Conservation (phyloP, 2,113 vertebrate species). For the Balaenoptera acutorostrata region DNA sequence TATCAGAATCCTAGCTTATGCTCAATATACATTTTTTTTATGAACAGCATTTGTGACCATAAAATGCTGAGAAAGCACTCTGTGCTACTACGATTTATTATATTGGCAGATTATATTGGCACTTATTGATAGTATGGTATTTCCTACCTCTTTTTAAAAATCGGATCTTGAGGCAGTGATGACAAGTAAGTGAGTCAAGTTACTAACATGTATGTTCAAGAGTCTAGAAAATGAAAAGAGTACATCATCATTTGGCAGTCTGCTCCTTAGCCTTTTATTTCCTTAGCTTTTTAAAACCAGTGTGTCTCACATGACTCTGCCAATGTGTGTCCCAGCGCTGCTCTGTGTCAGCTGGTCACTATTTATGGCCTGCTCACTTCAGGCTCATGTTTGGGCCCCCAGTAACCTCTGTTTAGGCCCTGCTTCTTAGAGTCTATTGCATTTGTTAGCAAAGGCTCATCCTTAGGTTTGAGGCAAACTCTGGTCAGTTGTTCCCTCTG, state of each 20-base stretch:
- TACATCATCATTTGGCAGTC: not conserved
- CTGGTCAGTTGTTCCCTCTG: not conserved
- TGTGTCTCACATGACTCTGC: not conserved
- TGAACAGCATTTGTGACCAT: not conserved
- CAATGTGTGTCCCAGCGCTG: not conserved
- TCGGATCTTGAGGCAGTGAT: not conserved
- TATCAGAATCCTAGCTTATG: not conserved
- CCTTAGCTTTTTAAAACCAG: not conserved
- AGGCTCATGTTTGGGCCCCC: not conserved
- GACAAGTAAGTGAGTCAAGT: not conserved
- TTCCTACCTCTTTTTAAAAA: not conserved
- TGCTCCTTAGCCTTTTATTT: not conserved
- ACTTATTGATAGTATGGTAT: not conserved
- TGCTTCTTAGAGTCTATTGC: not conserved
- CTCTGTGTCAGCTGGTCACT: not conserved
- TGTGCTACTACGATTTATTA: not conserved
- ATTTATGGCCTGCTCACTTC: not conserved
- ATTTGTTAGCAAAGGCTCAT: not conserved
- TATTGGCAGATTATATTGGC: not conserved
- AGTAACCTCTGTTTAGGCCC: not conserved
- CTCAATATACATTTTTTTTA: not conserved
- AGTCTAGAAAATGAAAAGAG: not conserved
- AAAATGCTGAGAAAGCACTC: slow-evolving; percentile 21
- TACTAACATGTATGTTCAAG: not conserved
- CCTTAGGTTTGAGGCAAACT: not conserved